Evolutionary conservation across 2,113 vertebrate species (phyloP), one percentile per base, ranked within the genome.

Genomic region (Chauna torquata): DNA sequence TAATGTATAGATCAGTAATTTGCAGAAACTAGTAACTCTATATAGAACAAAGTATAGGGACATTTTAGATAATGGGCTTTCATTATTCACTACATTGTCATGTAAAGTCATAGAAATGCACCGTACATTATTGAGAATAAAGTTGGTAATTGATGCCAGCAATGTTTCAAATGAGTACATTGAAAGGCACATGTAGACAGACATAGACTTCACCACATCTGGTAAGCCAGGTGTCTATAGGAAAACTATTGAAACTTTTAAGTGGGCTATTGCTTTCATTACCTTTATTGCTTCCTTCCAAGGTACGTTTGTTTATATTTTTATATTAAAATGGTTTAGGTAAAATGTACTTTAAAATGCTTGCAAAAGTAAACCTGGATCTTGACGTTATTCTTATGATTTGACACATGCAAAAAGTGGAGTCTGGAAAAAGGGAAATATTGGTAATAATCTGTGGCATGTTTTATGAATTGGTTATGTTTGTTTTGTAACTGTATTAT

Each of bases 401-500:
- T 74, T 86, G 40, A 75, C 22, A 11, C 6, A 18, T 18, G 24
- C 5, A 83, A 81, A 78, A 74, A 74, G 11, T 38, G n/a, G 49
- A 78, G 44, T 66, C 68, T 58, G 14, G 17, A 40, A 75, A 42
- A 80, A 40, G 0, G 15, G 30, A 82, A 76, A 54, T 45, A 8
- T 45, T 71, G 34, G 34, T 82, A 52, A 85, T 96, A 74, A 88
- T 74, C n/a, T 80, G 45, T 6, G 12, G 27, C 12, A 6, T 58
- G 25, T 88, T 90, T 80, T 77, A 75, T 71, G 54, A 88, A 30
- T 80, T 81, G 28, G 5, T 74, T 90, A 25, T 55, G 4, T 19
- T 86, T 93, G n/a, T 71, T 88, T 75, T 83, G 32, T 59, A 89
- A 70, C 47, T 78, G 32, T 38, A 23, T 70, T 81, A 18, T 55